A percentile compares a stretch with the other conserved stretches of the same genome.
phyloP scores from a whole-genome alignment of 2,888 invertebrate species.

The Sycophila texana region DNA sequence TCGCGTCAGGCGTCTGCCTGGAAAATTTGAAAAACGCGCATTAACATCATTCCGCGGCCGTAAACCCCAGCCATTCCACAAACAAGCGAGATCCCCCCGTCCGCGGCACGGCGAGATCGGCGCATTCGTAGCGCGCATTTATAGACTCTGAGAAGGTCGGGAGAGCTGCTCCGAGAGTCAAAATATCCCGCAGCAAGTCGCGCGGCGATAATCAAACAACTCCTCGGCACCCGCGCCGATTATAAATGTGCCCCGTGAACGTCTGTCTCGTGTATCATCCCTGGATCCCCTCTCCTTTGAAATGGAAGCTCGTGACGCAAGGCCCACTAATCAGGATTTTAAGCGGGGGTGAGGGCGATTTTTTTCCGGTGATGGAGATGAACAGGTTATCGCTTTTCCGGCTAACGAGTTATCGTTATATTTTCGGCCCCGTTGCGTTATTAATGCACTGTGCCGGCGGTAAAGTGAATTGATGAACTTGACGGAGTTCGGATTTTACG shows the following conservation, averaged over 20 bases:
- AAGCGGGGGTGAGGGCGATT: background rate
- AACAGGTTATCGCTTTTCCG: background rate
- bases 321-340: background rate
- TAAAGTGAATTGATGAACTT: slow-evolving; percentile 25
- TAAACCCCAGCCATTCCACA: background rate
- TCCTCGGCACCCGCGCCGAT: slow-evolving; percentile 21
- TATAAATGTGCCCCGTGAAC: slow-evolving; percentile 26
- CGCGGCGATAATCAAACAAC: slow-evolving; percentile 47
- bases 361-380: slow-evolving; percentile 7
- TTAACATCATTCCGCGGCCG: slow-evolving; percentile 17
- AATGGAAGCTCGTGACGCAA: background rate
- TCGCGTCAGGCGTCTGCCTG: background rate
- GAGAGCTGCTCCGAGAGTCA: slow-evolving; percentile 10
- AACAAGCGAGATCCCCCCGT: slow-evolving; percentile 16
- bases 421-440: slow-evolving; percentile 14
- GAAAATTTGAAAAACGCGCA: slow-evolving; percentile 32
- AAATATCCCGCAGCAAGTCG: slow-evolving; percentile 24
- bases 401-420: slow-evolving; percentile 40
- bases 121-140: slow-evolving; percentile 24
- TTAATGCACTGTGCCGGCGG: slow-evolving; percentile 33
- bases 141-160: slow-evolving; percentile 23
- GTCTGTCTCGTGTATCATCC: slow-evolving; percentile 7
- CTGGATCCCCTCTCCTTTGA: background rate
- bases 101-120: background rate
- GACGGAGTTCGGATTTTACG: background rate